Base-by-base conservation (phyloP, 2,797 vertebrate species). In the Gambusia yucatana region DNA sequence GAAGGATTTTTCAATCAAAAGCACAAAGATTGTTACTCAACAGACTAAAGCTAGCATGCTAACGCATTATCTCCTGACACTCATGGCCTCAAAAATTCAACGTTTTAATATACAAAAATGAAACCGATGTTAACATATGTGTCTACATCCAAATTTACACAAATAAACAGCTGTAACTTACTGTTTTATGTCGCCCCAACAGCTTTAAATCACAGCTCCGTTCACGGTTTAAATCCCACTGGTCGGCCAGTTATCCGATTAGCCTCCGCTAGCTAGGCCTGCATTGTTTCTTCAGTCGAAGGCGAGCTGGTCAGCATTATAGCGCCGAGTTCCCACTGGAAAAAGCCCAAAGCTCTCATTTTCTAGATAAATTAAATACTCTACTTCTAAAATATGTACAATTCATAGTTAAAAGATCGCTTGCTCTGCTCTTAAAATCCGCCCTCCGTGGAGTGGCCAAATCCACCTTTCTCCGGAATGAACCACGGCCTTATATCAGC, bases 271-370 rank as follows among this genome's bases (percentile, higher is more conserved):
- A 85, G 85, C 92, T 93, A 94, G 94, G 94, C 94, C 94, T 83
- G 92, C 94, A 94, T 95, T 95, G 94, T 94, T 91, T 93, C 92
- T 82, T 77, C 79, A 81, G 76, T 83, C 91, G 90, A 86, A 48
- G 73, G 76, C 59, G 78, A 72, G 87, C 80, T 59, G 4, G 72
- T 77, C 87, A 79, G 82, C 89, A 55, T 79, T 44, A 80, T 43
- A 88, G 73, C 50, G 80, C 52, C 72, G 48, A 30, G 41, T 67
- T 79, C 50, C 74, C 82, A 50, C 1, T 55, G 25, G 28, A 17
- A 22, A 75, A 77, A 67, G 75, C 41, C 44, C 46, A 10, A 9
- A 6, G 8, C 14, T 61, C 0, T 65, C 91, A 89, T 91, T 75
- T 28, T 87, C 78, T n/a, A 46, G 17, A 44, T 20, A 11, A 4